Conservation (phyloP, 2,888 invertebrate species). For the Drosophila ustulata region DNA sequence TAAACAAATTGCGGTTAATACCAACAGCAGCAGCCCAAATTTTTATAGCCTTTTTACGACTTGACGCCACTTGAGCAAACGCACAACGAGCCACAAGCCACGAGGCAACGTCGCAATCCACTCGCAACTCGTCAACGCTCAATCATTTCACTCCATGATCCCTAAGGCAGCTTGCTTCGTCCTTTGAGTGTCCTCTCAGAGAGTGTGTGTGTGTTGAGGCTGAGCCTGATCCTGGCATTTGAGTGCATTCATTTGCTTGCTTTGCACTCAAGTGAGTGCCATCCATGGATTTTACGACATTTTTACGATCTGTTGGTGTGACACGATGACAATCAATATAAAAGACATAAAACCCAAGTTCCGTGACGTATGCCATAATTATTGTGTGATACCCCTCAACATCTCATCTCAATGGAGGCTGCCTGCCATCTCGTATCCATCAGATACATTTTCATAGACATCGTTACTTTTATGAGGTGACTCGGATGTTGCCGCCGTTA, state of each 20-base stretch:
- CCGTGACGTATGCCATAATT: conserved; percentile 81
- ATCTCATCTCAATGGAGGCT: conserved; percentile 25
- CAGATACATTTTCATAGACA: conserved; percentile 68
- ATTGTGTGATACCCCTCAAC: conserved; percentile 68
- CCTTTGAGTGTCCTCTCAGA: conserved; percentile 45
- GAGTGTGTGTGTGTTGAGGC: background rate
- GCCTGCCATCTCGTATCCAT: conserved; percentile 53
- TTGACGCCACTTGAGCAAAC: conserved; percentile 82
- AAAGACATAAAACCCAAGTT: conserved; percentile 79
- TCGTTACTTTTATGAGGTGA: conserved; percentile 82
- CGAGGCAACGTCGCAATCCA: background rate
- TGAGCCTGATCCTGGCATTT: conserved; percentile 37
- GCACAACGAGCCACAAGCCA: background rate
- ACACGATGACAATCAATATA: conserved; percentile 83
- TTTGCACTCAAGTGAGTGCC: conserved; percentile 34
- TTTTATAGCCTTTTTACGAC: conserved; percentile 84
- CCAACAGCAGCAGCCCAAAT: conserved; percentile 42
- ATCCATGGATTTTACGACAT: conserved; percentile 78
- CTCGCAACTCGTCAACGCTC: conserved; percentile 21
- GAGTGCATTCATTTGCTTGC: conserved; percentile 51
- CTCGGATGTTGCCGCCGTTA: conserved; percentile 73
- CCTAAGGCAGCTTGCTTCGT: conserved; percentile 31
- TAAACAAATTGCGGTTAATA: conserved; percentile 82
- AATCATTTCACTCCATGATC: conserved; percentile 64
- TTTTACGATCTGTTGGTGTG: conserved; percentile 84